Base-by-base conservation (phyloP, 2,888 invertebrate genomes). In the Rugalucina vietnamica region DNA sequence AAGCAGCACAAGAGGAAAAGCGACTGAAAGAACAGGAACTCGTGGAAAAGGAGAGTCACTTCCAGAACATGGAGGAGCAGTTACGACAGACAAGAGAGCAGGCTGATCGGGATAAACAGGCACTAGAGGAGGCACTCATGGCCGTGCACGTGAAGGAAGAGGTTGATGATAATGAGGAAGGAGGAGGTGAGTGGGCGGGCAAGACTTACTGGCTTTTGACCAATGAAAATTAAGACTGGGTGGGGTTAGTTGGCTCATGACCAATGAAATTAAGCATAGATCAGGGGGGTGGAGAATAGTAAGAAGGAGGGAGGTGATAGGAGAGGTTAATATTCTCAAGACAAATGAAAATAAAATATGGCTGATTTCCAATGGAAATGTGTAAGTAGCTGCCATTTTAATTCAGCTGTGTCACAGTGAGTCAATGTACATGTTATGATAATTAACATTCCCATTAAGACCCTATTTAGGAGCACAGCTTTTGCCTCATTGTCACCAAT, bases 101-200 rank as follows among this genome's bases (percentile, higher is more conserved):
- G 54, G 90, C 90, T 21, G 85, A 89, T 70, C 87, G 90, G 78
- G 84, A 89, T 49, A 90, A 92, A 84, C 76, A 82, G 76, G 84
- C 70, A 21, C 69, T 81, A 24, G 65, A 43, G 57, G 70, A 73
- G n/a, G 75, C 75, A 29, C 60, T 73, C 65, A 37, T n/a, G 10
- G 21, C 76, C 36, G 80, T 84, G 74, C 87, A 89, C 49, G 88
- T 90, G 5, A 76, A 98, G 94, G 96, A 98, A 88, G 96, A 96
- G 90, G 97, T 97, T 93, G 96, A 97, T 92, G 96, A 96, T 92
- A 96, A 97, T 91, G 96, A 97, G 91, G 97, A 97, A 43, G 37
- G 37, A 54, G 85, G 81, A 72, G 87, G 85, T 86, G 57, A 4
- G 84, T 82, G 8, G 60, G 27, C 10, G n/a, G n/a, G n/a, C 12